These are phyloP conservation scores for Phoebastria nigripes DNA, from an alignment of 2,797 vertebrate genomes.

Conservation along the genomic window DNA sequence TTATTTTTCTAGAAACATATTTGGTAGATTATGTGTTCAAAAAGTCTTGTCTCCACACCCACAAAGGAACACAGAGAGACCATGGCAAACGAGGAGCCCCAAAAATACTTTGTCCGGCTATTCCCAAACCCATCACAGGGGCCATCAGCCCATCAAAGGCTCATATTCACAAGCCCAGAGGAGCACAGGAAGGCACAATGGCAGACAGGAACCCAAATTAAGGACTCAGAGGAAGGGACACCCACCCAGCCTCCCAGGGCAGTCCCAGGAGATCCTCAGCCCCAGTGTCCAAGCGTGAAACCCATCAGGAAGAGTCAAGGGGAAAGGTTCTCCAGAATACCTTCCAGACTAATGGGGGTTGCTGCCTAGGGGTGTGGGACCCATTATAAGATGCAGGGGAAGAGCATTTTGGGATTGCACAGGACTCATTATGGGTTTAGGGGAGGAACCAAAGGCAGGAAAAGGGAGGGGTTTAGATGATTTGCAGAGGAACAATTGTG, in stretches of 20 bases:
- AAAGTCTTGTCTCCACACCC: neutral
- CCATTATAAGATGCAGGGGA: neutral
- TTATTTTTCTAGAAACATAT: neutral
- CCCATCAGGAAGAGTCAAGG: neutral
- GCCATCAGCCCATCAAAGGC: neutral
- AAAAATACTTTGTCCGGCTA: neutral
- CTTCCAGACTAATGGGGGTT: accelerated
- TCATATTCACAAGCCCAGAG: neutral
- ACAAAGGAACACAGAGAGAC: neutral
- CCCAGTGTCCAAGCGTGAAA: neutral
- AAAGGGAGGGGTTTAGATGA: neutral
- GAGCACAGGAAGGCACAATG: neutral
- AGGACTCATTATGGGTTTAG: neutral
- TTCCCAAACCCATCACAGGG: neutral
- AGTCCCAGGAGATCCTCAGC: neutral
- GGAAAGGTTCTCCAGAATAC: neutral
- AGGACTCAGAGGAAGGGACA: neutral
- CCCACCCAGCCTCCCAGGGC: neutral
- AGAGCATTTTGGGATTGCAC: neutral
- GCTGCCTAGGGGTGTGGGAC: accelerated
- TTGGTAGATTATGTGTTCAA: neutral
- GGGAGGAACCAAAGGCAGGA: neutral
- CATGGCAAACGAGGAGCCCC: neutral
- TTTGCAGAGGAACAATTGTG: neutral
- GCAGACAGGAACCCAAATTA: neutral